Evolutionary conservation across 2,797 vertebrate genomes (phyloP), one percentile per base, ranked within the genome.

Genomic region (Macropus fuliginosus): DNA sequence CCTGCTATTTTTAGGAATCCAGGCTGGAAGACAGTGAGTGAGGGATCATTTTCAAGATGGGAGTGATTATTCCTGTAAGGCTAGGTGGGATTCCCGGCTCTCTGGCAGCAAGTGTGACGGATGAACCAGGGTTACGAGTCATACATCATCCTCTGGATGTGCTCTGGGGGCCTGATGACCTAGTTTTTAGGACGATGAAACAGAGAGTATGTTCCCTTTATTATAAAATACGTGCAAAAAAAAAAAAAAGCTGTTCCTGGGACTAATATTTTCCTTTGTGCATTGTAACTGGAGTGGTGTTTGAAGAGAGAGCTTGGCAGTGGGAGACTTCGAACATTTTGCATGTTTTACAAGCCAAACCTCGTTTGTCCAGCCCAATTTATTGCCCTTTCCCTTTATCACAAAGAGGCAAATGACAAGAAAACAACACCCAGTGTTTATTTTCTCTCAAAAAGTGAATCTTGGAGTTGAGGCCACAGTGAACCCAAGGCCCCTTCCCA

Each of bases 31-130:
- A 81, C 66, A 24, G 66, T 21, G 66, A 81, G 66, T 10, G n/a
- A 81, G 66, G 66, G 66, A 81, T 81, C 66, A 46, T 81, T 81
- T 81, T 81, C 66, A 81, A 81, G 66, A 81, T 81, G 66, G 66
- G 66, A 81, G n/a, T 81, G n/a, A 81, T 81, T 81, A 81, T 81
- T 81, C 66, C 66, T 81, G 66, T 81, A 40, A 81, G 66, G 46
- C 18, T 46, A 81, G 66, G 66, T 81, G 66, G 66, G 66, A 81
- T 81, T 81, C 66, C 66, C n/a, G n/a, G 66, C 66, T 81, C 34
- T 66, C n/a, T 81, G 66, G 66, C 66, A 81, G 66, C n/a, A 81
- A 81, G 66, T 40, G 8, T 46, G 66, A 46, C 8, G 8, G 27
- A 28, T 6, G 18, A 6, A 81, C 66, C 66, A 81, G n/a, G 66